Percentiles rank a stretch among this genome's conserved stretches.
phyloP scores from a whole-genome alignment of 1,140 invertebrate genomes.

The Anoplolepis gracilipes region DNA sequence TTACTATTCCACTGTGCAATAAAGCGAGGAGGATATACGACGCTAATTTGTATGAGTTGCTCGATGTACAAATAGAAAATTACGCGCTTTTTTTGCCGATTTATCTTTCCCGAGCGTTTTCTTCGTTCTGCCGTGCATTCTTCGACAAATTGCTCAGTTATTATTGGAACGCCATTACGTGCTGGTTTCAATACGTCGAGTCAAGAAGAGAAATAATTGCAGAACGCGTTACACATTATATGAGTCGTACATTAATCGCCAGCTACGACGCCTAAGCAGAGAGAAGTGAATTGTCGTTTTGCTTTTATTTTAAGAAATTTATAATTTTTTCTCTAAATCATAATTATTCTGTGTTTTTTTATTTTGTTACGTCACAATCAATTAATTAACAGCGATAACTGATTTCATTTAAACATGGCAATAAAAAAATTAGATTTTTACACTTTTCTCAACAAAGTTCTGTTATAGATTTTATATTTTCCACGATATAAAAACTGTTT shows the following conservation, averaged over 20 bases:
- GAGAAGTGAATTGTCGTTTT: not conserved
- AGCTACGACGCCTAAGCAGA: not conserved
- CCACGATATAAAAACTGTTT: not conserved
- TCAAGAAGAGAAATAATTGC: slow-evolving; percentile 19
- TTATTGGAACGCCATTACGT: slow-evolving; percentile 26
- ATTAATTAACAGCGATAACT: not conserved
- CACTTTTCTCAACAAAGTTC: not conserved
- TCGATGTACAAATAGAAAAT: slow-evolving; percentile 33
- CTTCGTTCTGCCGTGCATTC: not conserved
- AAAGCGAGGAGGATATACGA: not conserved
- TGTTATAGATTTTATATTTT: not conserved
- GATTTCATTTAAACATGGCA: not conserved
- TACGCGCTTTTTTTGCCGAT: not conserved
- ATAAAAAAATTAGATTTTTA: not conserved
- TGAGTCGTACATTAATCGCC: not conserved
- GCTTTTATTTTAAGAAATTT: not conserved
- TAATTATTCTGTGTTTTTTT: not conserved
- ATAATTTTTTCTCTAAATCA: not conserved
- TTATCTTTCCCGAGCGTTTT: slow-evolving; percentile 15
- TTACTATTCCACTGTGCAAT: not conserved
- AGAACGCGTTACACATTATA: not conserved
- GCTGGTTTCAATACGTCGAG: not conserved
- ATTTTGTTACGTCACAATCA: not conserved
- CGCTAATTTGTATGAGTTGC: slow-evolving; percentile 22
- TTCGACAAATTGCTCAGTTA: slow-evolving; percentile 22